Evolutionary conservation across 2,113 vertebrate species (phyloP).

Genomic region (Tachysurus fulvidraco): DNA sequence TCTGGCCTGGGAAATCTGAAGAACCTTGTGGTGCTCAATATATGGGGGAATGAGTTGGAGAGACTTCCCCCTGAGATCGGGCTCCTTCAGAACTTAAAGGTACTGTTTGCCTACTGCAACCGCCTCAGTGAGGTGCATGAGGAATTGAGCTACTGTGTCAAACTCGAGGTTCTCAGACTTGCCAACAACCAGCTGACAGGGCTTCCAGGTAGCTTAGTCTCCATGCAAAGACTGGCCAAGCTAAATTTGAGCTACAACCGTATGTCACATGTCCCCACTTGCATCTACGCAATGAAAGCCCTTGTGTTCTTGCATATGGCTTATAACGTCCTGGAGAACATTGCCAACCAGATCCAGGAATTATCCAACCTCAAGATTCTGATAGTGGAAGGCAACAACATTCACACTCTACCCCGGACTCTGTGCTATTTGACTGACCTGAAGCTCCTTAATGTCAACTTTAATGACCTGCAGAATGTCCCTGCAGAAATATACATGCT

Average conservation of each 20-base stretch:
- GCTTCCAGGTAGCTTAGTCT: slow-evolving; percentile 77
- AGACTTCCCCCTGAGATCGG: slow-evolving; percentile 86
- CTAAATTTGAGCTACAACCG: slow-evolving; percentile 92
- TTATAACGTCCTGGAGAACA: slow-evolving; percentile 86
- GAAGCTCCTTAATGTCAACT: slow-evolving; percentile 88
- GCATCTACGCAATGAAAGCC: slow-evolving; percentile 82
- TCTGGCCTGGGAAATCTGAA: slow-evolving; percentile 78
- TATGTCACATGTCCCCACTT: slow-evolving; percentile 85
- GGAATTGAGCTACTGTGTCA: slow-evolving; percentile 83
- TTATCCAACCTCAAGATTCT: slow-evolving; percentile 86
- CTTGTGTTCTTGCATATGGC: slow-evolving; percentile 90
- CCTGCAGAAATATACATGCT: slow-evolving; percentile 84
- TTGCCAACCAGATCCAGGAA: slow-evolving; percentile 88
- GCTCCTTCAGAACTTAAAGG: slow-evolving; percentile 81
- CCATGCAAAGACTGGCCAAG: slow-evolving; percentile 80
- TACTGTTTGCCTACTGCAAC: slow-evolving; percentile 88
- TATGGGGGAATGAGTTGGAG: slow-evolving; percentile 84
- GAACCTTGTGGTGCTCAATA: slow-evolving; percentile 85
- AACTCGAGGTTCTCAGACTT: slow-evolving; percentile 88
- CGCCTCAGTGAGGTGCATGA: slow-evolving; percentile 82
- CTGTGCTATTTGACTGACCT: slow-evolving; percentile 81
- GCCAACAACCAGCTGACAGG: slow-evolving; percentile 86
- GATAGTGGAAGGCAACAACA: slow-evolving; percentile 85
- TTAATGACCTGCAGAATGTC: slow-evolving; percentile 86
- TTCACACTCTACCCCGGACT: slow-evolving; percentile 81